Evolutionary conservation across 2,113 vertebrate genomes (phyloP).

Genomic region (Spea multiplicata): DNA sequence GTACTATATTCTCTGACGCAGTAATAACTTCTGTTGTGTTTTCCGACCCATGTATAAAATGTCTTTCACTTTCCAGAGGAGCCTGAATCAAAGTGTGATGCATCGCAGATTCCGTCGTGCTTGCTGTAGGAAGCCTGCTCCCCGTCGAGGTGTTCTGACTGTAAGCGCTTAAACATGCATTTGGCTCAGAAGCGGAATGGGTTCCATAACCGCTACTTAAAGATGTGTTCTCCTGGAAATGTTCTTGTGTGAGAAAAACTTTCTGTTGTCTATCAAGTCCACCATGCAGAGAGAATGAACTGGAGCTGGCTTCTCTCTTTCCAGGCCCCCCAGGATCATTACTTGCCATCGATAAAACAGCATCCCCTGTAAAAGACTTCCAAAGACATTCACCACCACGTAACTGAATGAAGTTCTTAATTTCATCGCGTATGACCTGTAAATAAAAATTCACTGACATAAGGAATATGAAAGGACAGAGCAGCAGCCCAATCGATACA

Average conservation of each 20-base stretch:
- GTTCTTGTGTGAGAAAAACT: constrained; percentile 47
- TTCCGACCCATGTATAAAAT: not conserved
- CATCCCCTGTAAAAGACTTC: constrained; percentile 41
- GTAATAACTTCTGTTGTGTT: not conserved
- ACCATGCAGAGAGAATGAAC: constrained; percentile 49
- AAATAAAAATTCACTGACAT: constrained; percentile 18
- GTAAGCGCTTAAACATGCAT: constrained; percentile 33
- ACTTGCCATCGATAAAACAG: constrained; percentile 48
- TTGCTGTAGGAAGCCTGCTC: constrained; percentile 26
- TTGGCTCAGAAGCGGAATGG: constrained; percentile 67
- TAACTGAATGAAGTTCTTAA: constrained; percentile 81
- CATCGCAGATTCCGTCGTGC: not conserved
- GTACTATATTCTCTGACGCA: constrained; percentile 22
- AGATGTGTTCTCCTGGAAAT: constrained; percentile 59
- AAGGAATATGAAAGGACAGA: not conserved
- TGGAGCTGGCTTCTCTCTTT: constrained; percentile 58
- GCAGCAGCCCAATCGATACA: no score
- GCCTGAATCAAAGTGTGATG: fast-evolving
- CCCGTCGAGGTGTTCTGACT: not conserved
- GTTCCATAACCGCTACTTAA: constrained; percentile 85
- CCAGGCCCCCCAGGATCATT: constrained; percentile 54
- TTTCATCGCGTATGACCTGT: constrained; percentile 92
- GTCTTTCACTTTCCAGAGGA: not conserved
- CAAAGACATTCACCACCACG: constrained; percentile 62
- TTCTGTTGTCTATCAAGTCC: constrained; percentile 56